Evolutionary conservation across 2,888 invertebrate genomes (phyloP).

Genomic region (Hirtodrosophila confusa): DNA sequence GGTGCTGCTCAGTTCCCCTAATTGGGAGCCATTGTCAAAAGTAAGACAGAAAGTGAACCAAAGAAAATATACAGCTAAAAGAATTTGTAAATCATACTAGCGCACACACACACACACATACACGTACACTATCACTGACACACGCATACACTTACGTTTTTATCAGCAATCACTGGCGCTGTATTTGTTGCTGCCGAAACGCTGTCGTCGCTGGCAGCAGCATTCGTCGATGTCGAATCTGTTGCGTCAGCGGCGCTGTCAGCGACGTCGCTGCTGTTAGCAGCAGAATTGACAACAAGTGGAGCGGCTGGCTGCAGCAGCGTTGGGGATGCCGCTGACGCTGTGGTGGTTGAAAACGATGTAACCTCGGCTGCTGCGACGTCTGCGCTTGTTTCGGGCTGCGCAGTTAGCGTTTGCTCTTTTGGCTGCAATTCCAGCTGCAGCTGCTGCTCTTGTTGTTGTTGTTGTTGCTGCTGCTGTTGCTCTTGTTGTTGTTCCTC

Average conservation of each 20-base stretch:
- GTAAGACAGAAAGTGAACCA: constrained; percentile 42
- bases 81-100: constrained; percentile 27
- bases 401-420: constrained; percentile 23
- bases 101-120: constrained; percentile 14
- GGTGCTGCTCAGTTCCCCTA: constrained; percentile 18
- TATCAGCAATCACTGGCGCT: constrained; percentile 58
- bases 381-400: constrained; percentile 8
- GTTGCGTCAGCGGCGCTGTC: constrained; percentile 64
- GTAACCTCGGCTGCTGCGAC: constrained; percentile 23
- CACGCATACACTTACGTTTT: constrained; percentile 65
- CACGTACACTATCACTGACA: constrained; percentile 14
- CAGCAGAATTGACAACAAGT: constrained; percentile 69
- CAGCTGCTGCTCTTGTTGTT: constrained; percentile 4
- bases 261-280: constrained; percentile 23
- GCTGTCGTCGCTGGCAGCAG: constrained; percentile 30
- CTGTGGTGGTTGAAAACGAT: constrained; percentile 18
- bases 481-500: constrained; percentile 20
- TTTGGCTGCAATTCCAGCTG: constrained; percentile 6
- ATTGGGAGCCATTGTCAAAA: constrained; percentile 10
- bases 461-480: constrained; percentile 8
- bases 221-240: constrained; percentile 48
- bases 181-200: constrained; percentile 25
- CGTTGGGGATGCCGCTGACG: constrained; percentile 32
- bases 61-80: constrained; percentile 33
- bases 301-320: constrained; percentile 40